A percentile compares a stretch with the other conserved stretches of the same genome.
phyloP scores from a whole-genome alignment of 2,113 vertebrate genomes.

The Xenopus borealis region DNA sequence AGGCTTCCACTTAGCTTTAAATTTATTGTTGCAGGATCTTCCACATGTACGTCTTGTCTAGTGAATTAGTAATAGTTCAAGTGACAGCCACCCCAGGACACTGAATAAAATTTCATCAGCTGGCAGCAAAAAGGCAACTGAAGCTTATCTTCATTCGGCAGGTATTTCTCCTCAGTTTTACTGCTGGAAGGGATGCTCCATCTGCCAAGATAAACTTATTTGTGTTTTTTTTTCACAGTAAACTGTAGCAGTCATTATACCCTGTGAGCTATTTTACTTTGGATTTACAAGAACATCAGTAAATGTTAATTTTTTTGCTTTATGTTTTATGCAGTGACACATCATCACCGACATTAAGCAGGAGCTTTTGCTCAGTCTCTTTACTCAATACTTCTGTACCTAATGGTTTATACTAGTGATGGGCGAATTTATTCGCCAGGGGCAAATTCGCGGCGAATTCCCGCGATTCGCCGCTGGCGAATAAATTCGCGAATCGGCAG shows the following conservation, averaged over 20 bases:
- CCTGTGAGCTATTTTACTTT: slow-evolving; percentile 8
- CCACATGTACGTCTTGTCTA: slow-evolving; percentile 19
- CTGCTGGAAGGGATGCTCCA: slow-evolving; percentile 49
- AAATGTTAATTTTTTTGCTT: background rate
- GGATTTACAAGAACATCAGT: background rate
- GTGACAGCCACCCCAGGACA: slow-evolving; percentile 40
- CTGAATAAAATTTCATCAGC: slow-evolving; percentile 42
- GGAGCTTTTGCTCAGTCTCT: no score
- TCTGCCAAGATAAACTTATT: slow-evolving; percentile 49
- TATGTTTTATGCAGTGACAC: background rate
- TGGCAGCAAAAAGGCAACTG: slow-evolving; percentile 30
- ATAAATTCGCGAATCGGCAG: no score
- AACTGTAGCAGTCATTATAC: slow-evolving; percentile 24
- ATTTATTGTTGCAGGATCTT: slow-evolving; percentile 27
- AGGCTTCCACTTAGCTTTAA: slow-evolving; percentile 34
- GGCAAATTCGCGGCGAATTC: no score
- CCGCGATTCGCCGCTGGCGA: no score
- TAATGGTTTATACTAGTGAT: no score
- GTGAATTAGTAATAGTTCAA: slow-evolving; percentile 41
- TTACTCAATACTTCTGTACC: no score
- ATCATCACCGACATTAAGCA: no score
- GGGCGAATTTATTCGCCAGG: no score
- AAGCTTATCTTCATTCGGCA: slow-evolving; percentile 45
- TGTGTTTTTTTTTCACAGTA: slow-evolving; percentile 13
- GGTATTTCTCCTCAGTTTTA: slow-evolving; percentile 39